phyloP scores from a whole-genome alignment of 2,113 vertebrate genomes.

The Salminus brasiliensis region DNA sequence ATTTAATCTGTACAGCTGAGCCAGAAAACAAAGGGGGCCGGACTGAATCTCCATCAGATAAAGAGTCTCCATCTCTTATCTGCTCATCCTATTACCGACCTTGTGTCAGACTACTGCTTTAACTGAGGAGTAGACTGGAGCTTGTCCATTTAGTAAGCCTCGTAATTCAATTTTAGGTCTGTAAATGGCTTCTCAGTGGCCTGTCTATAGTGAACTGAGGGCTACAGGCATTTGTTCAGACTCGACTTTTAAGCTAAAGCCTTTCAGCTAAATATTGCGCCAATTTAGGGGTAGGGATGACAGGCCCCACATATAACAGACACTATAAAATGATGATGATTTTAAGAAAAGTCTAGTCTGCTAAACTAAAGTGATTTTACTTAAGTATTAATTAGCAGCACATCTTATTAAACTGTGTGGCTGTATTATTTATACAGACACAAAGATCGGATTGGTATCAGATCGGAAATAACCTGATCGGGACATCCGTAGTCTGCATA shows the following conservation, averaged over 20 bases:
- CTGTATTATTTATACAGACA: too few relatives aligned
- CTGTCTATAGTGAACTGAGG: constrained; percentile 4
- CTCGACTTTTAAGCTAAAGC: background rate
- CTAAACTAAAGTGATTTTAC: too few relatives aligned
- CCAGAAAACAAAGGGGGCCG: constrained; percentile 50
- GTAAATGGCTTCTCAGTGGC: constrained; percentile 34
- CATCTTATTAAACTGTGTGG: too few relatives aligned
- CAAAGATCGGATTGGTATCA: too few relatives aligned
- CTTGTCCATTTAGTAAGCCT: constrained; percentile 8
- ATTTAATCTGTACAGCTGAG: constrained; percentile 53
- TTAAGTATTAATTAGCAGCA: too few relatives aligned
- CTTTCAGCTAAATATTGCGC: too few relatives aligned
- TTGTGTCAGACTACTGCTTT: background rate
- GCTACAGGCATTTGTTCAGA: constrained; percentile 19
- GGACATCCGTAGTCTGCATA: too few relatives aligned
- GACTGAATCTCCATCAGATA: constrained; percentile 55
- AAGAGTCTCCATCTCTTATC: constrained; percentile 32
- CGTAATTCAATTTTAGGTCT: constrained; percentile 39
- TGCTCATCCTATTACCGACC: constrained; percentile 39
- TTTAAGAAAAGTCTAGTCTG: too few relatives aligned
- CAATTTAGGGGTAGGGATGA: too few relatives aligned
- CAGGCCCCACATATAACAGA: too few relatives aligned
- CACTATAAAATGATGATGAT: too few relatives aligned
- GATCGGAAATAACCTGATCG: too few relatives aligned
- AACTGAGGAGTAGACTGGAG: background rate